These are phyloP conservation scores for Pangasius larnaudii DNA, from an alignment of 2,797 vertebrate species.

Conservation along the genomic window DNA sequence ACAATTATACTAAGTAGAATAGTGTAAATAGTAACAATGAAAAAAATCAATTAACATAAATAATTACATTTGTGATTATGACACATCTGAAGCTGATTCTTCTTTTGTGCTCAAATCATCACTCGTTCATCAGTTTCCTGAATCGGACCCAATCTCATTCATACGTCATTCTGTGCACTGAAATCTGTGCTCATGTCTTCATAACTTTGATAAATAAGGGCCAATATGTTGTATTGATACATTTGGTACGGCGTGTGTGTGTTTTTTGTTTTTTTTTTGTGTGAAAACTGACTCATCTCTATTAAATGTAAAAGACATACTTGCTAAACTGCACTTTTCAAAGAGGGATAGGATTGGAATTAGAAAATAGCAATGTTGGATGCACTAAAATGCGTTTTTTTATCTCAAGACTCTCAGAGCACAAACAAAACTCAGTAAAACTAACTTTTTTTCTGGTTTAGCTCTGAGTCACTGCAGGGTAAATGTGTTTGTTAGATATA, in stretches of 20 bases:
- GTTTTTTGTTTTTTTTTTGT: slow-evolving; percentile 44
- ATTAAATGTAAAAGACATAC: slow-evolving; percentile 37
- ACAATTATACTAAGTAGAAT: neutral
- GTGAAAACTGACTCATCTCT: slow-evolving; percentile 57
- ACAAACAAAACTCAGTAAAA: slow-evolving; percentile 25
- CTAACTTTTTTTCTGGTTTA: neutral
- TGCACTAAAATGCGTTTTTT: slow-evolving; percentile 18
- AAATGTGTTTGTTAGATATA: slow-evolving; percentile 39
- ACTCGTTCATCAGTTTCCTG: neutral
- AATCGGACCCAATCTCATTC: neutral
- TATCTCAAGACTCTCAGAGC: slow-evolving; percentile 27
- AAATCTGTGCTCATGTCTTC: neutral
- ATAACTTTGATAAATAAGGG: neutral
- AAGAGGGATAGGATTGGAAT: slow-evolving; percentile 60
- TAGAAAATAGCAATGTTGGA: slow-evolving; percentile 60
- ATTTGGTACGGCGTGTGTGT: slow-evolving; percentile 60
- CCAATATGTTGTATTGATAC: neutral
- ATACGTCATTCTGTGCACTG: neutral
- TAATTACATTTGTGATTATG: neutral
- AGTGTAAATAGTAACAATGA: neutral
- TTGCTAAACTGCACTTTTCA: slow-evolving; percentile 65
- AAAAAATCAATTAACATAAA: neutral
- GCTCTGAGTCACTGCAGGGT: slow-evolving; percentile 68
- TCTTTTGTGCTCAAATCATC: neutral
- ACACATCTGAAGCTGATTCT: neutral